Percentiles rank a stretch among this genome's conserved stretches.
These are phyloP conservation scores for Gerris lacustris DNA, from an alignment of 2,888 invertebrate species.

Conservation along the genomic window DNA sequence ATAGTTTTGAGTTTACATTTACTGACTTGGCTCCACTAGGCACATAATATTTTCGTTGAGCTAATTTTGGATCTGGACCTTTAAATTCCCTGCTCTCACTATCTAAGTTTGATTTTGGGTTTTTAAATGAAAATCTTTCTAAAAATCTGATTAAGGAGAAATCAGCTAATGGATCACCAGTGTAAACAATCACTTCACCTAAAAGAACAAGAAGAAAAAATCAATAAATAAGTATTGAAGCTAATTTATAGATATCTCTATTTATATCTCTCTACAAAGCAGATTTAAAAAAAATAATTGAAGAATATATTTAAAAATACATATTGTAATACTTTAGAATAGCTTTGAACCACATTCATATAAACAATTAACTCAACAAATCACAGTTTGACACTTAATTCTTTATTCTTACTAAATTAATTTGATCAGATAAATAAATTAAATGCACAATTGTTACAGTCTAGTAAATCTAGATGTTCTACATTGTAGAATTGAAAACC, in stretches of 20 bases:
- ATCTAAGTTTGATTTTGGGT: conserved; percentile 59
- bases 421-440: too few relatives aligned
- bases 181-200: conserved; percentile 66
- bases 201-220: conserved; percentile 27
- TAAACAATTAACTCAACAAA: too few relatives aligned
- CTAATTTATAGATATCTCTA: neutral
- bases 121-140: conserved; percentile 90
- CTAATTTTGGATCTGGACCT: conserved; percentile 52
- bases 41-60: conserved; percentile 52
- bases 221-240: neutral
- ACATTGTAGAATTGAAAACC: too few relatives aligned
- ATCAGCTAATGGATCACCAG: conserved; percentile 87
- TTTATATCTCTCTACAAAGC: too few relatives aligned
- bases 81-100: conserved; percentile 37
- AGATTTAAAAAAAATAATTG: too few relatives aligned
- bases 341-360: too few relatives aligned
- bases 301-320: too few relatives aligned
- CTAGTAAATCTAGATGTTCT: too few relatives aligned
- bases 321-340: too few relatives aligned
- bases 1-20: conserved; percentile 59
- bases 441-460: too few relatives aligned
- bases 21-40: conserved; percentile 58
- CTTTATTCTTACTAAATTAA: too few relatives aligned
- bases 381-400: too few relatives aligned
- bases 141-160: conserved; percentile 82